Conservation (phyloP, 2,797 vertebrate genomes). For the Peromyscus eremicus region DNA sequence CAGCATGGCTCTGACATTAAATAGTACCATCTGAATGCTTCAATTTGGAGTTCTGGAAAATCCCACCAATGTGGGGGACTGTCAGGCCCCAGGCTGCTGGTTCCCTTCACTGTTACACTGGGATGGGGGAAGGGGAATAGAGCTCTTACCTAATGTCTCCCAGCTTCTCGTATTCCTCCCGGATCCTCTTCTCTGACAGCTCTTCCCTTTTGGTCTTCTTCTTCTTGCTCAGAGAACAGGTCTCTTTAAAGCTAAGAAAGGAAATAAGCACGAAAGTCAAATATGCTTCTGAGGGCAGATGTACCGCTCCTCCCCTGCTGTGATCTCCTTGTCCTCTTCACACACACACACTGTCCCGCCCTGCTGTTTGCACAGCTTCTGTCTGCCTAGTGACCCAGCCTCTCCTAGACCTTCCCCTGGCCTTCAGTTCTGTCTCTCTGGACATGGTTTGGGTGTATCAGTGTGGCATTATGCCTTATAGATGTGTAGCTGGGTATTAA, state of each 20-base stretch:
- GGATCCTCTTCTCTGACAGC: constrained; percentile 96
- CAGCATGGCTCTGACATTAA: background rate
- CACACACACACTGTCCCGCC: fast-evolving
- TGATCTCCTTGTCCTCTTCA: background rate
- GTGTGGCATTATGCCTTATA: background rate
- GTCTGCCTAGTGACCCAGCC: background rate
- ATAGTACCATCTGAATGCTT: background rate
- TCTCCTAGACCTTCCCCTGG: background rate
- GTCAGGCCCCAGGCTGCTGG: background rate
- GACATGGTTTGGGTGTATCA: background rate
- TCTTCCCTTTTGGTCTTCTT: constrained; percentile 96
- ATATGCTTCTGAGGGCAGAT: background rate
- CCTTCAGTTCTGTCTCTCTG: background rate
- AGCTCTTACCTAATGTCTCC: constrained; percentile 93
- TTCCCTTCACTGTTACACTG: background rate
- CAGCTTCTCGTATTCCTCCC: constrained; percentile 96
- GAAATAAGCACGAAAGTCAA: constrained; percentile 32
- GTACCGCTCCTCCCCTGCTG: background rate
- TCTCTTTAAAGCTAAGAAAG: constrained; percentile 95
- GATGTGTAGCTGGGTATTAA: background rate
- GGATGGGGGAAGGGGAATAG: background rate
- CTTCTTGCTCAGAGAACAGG: constrained; percentile 98
- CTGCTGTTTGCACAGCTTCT: fast-evolving
- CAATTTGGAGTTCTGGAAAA: background rate
- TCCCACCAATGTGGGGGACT: background rate